Conservation (phyloP, 2,888 invertebrate genomes). For the Eucriotettix oculatus region DNA sequence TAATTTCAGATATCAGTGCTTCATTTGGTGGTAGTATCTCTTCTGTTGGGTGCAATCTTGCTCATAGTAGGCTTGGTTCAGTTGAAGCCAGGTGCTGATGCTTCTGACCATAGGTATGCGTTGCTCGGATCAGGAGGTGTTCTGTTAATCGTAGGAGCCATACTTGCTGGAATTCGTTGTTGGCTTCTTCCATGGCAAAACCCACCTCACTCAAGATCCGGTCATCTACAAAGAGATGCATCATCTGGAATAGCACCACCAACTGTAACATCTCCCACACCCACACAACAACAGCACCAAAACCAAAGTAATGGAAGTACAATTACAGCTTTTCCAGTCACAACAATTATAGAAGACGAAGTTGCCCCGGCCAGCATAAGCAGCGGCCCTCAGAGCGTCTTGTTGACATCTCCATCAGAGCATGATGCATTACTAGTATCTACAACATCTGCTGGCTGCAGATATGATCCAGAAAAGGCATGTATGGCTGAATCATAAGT, state of each 20-base stretch:
- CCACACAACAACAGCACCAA: neutral
- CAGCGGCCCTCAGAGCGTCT: neutral
- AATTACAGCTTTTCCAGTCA: neutral
- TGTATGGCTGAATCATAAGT: too few relatives aligned
- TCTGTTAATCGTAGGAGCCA: slow-evolving; percentile 42
- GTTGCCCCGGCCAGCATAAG: neutral
- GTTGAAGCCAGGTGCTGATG: slow-evolving; percentile 58
- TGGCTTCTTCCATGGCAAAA: slow-evolving; percentile 31
- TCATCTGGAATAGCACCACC: neutral
- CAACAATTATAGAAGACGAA: neutral
- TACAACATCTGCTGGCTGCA: neutral
- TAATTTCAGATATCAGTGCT: slow-evolving; percentile 44
- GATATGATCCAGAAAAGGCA: too few relatives aligned
- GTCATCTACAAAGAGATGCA: neutral
- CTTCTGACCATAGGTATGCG: slow-evolving; percentile 47
- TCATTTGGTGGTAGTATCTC: slow-evolving; percentile 55
- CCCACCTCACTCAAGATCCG: too few relatives aligned
- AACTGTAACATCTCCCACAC: neutral
- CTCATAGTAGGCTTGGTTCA: slow-evolving; percentile 61
- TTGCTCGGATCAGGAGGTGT: slow-evolving; percentile 49
- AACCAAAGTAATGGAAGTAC: neutral
- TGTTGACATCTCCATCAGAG: neutral
- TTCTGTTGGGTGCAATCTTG: slow-evolving; percentile 55
- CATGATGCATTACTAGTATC: neutral
- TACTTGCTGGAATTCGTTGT: slow-evolving; percentile 46